Percentiles rank a stretch among this genome's conserved stretches.
Evolutionary conservation across 2,888 invertebrate genomes (phyloP).

Genomic region (Cheilosia grossa): DNA sequence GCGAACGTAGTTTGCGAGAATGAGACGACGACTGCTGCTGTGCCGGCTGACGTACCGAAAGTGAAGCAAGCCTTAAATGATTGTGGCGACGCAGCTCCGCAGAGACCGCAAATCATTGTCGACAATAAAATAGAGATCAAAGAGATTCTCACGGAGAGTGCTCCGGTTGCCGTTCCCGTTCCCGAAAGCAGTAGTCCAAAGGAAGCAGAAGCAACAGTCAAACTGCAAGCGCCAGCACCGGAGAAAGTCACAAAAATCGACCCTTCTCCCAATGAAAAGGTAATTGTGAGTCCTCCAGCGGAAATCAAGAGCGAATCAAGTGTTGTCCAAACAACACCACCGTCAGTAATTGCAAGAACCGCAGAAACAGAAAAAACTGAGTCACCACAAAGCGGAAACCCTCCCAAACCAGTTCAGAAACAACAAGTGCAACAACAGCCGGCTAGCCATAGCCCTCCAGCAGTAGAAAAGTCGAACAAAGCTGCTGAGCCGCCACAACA

Average conservation of each 20-base stretch:
- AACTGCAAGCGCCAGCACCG: background rate
- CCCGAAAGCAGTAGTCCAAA: slow-evolving; percentile 15
- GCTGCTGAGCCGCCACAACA: slow-evolving; percentile 1
- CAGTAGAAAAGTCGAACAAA: slow-evolving; percentile 11
- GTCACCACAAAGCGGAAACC: background rate
- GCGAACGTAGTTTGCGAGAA: slow-evolving; percentile 64
- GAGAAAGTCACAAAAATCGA: slow-evolving; percentile 25
- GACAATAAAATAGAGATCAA: slow-evolving; percentile 56
- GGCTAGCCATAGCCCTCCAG: slow-evolving; percentile 1
- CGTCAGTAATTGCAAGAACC: slow-evolving; percentile 52
- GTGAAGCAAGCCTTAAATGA: slow-evolving; percentile 52
- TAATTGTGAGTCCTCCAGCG: background rate
- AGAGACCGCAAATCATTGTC: slow-evolving; percentile 60
- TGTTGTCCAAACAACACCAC: slow-evolving; percentile 2
- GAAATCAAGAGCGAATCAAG: slow-evolving; percentile 44
- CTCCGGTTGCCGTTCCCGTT: background rate
- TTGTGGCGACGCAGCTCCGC: slow-evolving; percentile 75
- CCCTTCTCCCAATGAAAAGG: background rate
- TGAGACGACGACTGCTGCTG: slow-evolving; percentile 80
- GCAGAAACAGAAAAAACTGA: slow-evolving; percentile 32
- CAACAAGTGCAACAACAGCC: background rate
- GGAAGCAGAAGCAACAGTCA: slow-evolving; percentile 23
- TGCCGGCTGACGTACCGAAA: slow-evolving; percentile 80
- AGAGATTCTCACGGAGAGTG: slow-evolving; percentile 36
- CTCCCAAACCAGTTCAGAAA: background rate